These are phyloP conservation scores for Bacillus rossius DNA, from an alignment of 1,140 invertebrate species.

Conservation along the genomic window DNA sequence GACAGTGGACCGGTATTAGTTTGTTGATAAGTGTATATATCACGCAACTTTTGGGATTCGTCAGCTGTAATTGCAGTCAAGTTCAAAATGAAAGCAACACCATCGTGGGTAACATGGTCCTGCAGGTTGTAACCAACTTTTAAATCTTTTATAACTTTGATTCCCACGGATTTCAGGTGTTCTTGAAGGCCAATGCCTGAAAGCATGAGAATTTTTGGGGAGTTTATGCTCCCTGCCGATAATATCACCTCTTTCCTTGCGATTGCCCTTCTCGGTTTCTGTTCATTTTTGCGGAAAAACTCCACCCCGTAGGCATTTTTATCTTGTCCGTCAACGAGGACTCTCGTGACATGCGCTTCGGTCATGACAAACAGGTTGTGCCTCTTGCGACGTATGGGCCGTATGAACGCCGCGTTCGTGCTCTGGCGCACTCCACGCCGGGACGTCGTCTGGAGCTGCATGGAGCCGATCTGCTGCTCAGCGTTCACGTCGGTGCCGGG, in stretches of 20 bases:
- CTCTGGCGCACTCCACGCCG: conserved; percentile 1
- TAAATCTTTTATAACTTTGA: conserved; percentile 34
- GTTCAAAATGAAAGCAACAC: conserved; percentile 46
- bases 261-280: too few relatives aligned
- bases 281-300: background rate
- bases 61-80: conserved; percentile 42
- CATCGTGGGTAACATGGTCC: conserved; percentile 55
- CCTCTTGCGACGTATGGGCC: conserved; percentile 46
- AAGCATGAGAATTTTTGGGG: conserved; percentile 39
- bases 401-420: conserved; percentile 9
- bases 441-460: conserved; percentile 5
- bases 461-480: conserved; percentile 1
- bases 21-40: conserved; percentile 45
- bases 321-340: conserved; percentile 63
- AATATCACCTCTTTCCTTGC: conserved; percentile 36
- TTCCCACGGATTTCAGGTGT: conserved; percentile 28
- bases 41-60: conserved; percentile 45
- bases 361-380: conserved; percentile 65
- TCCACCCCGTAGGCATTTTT: conserved; percentile 64
- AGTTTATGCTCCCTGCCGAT: conserved; percentile 33
- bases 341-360: conserved; percentile 59
- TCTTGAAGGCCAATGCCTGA: conserved; percentile 41
- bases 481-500: conserved; percentile 6
- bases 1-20: conserved; percentile 44
- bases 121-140: conserved; percentile 45